Percentiles rank a stretch among this genome's conserved stretches.
These are phyloP conservation scores for Oscheius myriophilus DNA, from an alignment of 2,888 invertebrate species.

Conservation along the genomic window DNA sequence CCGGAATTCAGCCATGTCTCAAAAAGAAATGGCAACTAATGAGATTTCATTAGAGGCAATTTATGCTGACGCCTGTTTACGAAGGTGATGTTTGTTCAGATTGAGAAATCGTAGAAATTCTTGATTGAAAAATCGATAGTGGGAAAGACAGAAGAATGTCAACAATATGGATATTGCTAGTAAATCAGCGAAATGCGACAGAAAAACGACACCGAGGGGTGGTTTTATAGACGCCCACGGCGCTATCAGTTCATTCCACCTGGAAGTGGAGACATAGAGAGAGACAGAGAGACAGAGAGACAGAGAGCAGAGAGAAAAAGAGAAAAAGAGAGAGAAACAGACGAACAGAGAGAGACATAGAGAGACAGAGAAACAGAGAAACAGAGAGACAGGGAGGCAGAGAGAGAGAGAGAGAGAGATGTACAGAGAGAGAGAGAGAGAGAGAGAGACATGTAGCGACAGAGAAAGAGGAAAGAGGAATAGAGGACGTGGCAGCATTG, in stretches of 20 bases:
- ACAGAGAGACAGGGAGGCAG: not conserved
- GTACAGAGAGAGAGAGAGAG: conserved; percentile 3
- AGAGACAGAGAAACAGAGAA: not conserved
- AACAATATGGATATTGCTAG: no score
- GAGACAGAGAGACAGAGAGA: not conserved
- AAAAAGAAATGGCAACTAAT: no score
- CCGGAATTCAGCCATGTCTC: no score
- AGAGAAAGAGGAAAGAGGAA: conserved; percentile 14
- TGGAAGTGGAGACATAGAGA: not conserved
- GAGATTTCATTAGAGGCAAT: no score
- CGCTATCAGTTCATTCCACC: conserved; percentile 20
- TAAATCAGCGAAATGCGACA: not conserved
- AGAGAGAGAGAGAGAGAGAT: conserved; percentile 14
- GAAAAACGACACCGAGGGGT: not conserved
- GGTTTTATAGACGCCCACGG: conserved; percentile 18
- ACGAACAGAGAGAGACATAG: no score
- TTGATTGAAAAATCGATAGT: no score
- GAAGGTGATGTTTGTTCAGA: no score
- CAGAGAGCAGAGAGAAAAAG: not conserved
- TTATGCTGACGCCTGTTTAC: no score
- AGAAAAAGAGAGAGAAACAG: no score
- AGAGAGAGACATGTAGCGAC: not conserved
- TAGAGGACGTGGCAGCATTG: conserved; percentile 2
- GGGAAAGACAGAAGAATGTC: no score
- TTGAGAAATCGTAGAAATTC: no score